A percentile compares a stretch with the other conserved stretches of the same genome.
Conservation (phyloP, 2,797 vertebrate species). For the Somateria mollissima region DNA sequence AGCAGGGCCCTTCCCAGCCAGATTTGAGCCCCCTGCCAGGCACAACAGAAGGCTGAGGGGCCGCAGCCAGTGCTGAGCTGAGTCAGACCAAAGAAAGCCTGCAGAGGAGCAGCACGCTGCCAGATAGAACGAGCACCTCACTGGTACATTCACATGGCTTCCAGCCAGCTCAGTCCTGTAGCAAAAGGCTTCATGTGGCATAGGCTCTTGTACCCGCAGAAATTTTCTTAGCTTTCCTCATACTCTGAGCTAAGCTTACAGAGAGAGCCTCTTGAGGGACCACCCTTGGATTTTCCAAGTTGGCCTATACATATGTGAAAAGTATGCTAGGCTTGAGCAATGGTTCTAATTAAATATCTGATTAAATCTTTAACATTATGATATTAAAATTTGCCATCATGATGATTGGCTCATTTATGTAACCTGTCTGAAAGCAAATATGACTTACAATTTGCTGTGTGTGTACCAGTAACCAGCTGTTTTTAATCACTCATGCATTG, state of each 20-base stretch:
- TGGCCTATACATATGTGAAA: neutral
- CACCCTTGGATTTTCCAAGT: neutral
- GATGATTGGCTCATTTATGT: neutral
- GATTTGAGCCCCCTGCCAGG: accelerated
- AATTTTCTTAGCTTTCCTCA: accelerated
- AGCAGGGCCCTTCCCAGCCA: neutral
- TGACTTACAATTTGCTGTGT: neutral
- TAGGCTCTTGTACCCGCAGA: accelerated
- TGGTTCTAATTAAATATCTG: neutral
- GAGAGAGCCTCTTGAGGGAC: neutral
- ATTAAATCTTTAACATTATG: neutral
- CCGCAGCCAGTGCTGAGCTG: neutral
- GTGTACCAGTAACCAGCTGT: neutral
- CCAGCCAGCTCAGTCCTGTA: neutral
- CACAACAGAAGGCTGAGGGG: neutral
- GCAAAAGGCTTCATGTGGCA: neutral
- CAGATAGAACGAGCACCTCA: neutral
- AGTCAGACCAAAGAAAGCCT: neutral
- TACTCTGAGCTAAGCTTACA: neutral
- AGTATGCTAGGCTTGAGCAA: neutral
- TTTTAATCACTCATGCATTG: neutral
- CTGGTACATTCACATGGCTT: accelerated
- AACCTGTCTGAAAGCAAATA: neutral
- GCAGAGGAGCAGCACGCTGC: neutral
- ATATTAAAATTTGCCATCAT: neutral